Percentiles rank a stretch among this genome's conserved stretches.
Conservation (phyloP, 2,797 vertebrate genomes). For the Cuniculus paca region DNA sequence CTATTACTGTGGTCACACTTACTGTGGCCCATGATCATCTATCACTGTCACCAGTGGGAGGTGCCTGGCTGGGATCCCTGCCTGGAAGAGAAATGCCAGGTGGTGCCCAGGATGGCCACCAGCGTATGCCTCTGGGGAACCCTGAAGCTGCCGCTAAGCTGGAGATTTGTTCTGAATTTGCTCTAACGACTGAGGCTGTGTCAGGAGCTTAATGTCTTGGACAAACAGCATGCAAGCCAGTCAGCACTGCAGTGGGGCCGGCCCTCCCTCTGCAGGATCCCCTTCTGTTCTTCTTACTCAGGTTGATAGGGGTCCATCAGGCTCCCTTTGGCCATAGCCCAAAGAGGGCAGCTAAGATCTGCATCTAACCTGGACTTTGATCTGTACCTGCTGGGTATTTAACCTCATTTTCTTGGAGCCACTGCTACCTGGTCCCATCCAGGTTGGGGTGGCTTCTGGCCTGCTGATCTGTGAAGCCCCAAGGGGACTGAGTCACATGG, state of each 20-base stretch:
- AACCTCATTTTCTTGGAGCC: neutral
- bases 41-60: fast-evolving
- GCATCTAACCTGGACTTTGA: neutral
- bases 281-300: neutral
- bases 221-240: neutral
- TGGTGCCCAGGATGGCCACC: neutral
- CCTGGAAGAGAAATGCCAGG: neutral
- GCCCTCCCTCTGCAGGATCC: too few species aligned
- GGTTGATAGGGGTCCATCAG: too few species aligned
- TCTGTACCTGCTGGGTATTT: neutral
- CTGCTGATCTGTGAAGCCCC: neutral
- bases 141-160: neutral
- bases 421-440: neutral
- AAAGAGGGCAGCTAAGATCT: too few species aligned
- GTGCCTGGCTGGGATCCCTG: neutral
- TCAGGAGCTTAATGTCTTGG: neutral
- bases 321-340: neutral
- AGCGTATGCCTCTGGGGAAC: neutral
- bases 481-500: neutral
- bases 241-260: neutral
- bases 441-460: neutral
- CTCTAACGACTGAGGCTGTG: neutral
- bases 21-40: neutral
- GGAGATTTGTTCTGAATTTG: neutral
- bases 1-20: neutral